Base-by-base conservation (phyloP, 53 echinoderm and acorn worm genomes). In the Hippasteria phrygiana region DNA sequence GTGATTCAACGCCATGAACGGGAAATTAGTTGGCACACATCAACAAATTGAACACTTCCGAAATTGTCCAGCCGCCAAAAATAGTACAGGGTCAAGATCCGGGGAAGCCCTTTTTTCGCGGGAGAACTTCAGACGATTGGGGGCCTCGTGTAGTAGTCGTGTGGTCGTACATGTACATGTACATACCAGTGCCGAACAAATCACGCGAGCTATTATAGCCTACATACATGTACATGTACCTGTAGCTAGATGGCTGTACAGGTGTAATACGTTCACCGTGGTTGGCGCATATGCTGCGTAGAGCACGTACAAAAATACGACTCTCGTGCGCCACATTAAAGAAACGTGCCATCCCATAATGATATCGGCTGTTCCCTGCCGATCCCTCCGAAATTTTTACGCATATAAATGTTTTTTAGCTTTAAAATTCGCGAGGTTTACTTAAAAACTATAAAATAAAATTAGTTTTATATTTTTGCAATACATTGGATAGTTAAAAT, bases 321-420 rank as follows among this genome's bases (percentile, higher is more conserved):
- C 69, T 69, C 69, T 67, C 84, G 67, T 69, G 69, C 84, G 84
- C 84, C 33, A 70, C 84, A 84, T 84, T 84, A 84, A 47, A 70
- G 84, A 84, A 84, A 84, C 78, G 84, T 80, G 84, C 84, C 51
- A 84, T 96, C 96, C 96, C 96, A 96, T 96, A 93, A 93, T 96
- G 77, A 78, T 96, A 82, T 88, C 86, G 95, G 95, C 93, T 93
- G 80, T 95, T 95, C 89, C 93, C 72, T 43, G 51, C 50, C 33
- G 69, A 48, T 36, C 70, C 33, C 50, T 33, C 69, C 48, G n/a
- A 50, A 18, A 46, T 66, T 69, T 46, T 67, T 22, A 46, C 34
- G 22, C 51, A 84, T 84, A 84, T 84, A 42, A 48, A 48, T 42
- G 36, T 1, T 22, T 70, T 70, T 84, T 11, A 0, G 20, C 34